These are phyloP conservation scores for Scatophagus argus DNA, from an alignment of 2,113 vertebrate genomes.

Conservation along the genomic window DNA sequence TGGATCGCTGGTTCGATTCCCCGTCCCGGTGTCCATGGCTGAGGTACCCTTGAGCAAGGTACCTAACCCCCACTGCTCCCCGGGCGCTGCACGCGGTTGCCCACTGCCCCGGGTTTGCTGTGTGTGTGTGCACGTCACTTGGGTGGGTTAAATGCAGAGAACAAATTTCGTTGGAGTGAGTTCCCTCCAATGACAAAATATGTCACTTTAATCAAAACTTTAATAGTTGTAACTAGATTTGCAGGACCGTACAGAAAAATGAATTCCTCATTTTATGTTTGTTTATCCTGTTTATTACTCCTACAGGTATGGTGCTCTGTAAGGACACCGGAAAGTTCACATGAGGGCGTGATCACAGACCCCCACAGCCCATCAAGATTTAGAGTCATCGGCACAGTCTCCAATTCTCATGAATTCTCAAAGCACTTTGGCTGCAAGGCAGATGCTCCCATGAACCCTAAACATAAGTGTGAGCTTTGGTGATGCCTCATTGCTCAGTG, in stretches of 20 bases:
- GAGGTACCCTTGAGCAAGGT: too few species aligned
- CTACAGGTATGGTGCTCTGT: constrained; percentile 96
- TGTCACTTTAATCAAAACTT: too few species aligned
- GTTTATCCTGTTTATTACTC: neutral
- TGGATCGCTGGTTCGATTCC: too few species aligned
- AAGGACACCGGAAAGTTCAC: constrained; percentile 93
- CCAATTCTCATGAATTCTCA: constrained; percentile 93
- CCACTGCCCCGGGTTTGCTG: too few species aligned
- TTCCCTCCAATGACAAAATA: too few species aligned
- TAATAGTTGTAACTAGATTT: neutral
- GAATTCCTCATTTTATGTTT: neutral
- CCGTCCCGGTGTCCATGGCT: too few species aligned
- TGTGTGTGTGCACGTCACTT: too few species aligned
- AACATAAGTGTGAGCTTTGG: constrained; percentile 95
- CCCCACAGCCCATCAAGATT: constrained; percentile 96
- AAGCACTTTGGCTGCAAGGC: constrained; percentile 90
- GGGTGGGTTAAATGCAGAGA: too few species aligned
- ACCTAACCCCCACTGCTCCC: too few species aligned
- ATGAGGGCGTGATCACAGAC: constrained; percentile 95
- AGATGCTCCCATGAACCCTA: constrained; percentile 92
- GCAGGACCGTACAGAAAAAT: neutral
- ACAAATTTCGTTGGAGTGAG: too few species aligned
- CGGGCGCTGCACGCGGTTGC: too few species aligned
- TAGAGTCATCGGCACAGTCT: constrained; percentile 93
- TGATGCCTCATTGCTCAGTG: constrained; percentile 70